phyloP scores from a whole-genome alignment of 2,113 vertebrate genomes.

The Chroicocephalus ridibundus region DNA sequence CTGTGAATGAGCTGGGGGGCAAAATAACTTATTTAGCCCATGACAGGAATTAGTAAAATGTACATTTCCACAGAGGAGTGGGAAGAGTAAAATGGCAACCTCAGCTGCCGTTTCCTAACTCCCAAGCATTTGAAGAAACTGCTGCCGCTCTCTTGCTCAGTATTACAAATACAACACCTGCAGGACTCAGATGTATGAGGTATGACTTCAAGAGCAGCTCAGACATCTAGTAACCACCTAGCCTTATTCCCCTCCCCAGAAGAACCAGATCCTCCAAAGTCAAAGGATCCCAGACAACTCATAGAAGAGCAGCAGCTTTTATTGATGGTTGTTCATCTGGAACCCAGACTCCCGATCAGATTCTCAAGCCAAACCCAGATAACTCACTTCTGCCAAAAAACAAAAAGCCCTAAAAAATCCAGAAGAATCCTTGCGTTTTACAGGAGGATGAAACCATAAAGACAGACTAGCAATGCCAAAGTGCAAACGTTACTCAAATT shows the following conservation, averaged over 20 bases:
- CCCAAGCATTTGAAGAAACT: not conserved
- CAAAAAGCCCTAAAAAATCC: not conserved
- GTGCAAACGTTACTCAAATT: not conserved
- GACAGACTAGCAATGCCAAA: not conserved
- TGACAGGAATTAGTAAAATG: not conserved
- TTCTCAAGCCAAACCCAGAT: not conserved
- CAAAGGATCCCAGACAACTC: not conserved
- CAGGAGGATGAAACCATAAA: not conserved
- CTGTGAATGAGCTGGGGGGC: not conserved
- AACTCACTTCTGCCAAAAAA: not conserved
- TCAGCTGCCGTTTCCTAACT: not conserved
- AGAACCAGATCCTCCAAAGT: not conserved
- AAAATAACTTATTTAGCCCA: not conserved
- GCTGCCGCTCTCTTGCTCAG: not conserved
- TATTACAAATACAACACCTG: not conserved
- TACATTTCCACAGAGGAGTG: not conserved
- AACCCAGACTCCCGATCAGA: not conserved
- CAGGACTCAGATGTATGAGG: not conserved
- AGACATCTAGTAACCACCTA: not conserved
- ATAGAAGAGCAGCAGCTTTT: not conserved
- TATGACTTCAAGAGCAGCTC: not conserved
- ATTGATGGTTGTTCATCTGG: not conserved
- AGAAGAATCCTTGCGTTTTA: not conserved
- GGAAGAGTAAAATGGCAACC: not conserved
- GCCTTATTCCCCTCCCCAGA: not conserved